These are phyloP conservation scores for Montipora cactus DNA, from an alignment of 64 coral and sea anemone species.

Conservation along the genomic window DNA sequence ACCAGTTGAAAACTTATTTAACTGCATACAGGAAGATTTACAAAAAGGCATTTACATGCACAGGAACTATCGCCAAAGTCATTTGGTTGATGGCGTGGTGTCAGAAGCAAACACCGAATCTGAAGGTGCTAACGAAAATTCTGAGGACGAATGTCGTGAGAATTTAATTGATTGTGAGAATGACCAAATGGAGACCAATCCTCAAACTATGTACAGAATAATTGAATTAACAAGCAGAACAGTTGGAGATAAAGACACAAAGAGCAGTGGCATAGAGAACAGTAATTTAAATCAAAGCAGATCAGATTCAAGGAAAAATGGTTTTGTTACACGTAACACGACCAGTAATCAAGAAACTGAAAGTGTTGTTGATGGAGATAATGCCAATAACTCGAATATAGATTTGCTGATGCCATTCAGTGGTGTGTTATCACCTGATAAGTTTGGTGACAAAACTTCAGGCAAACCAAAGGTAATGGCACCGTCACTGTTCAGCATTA, in stretches of 20 bases:
- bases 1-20: slow-evolving; percentile 87
- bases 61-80: slow-evolving; percentile 71
- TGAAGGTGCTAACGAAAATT: slow-evolving; percentile 10
- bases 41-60: slow-evolving; percentile 89
- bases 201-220: slow-evolving; percentile 20
- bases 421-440: slow-evolving; percentile 50
- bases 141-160: slow-evolving; percentile 25
- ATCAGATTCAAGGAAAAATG: slow-evolving; percentile 24
- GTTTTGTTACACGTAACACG: not conserved
- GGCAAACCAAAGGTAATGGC: slow-evolving; percentile 27
- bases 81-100: not conserved
- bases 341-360: not conserved
- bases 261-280: not conserved
- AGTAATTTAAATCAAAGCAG: slow-evolving; percentile 14
- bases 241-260: not conserved
- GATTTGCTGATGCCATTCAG: slow-evolving; percentile 22
- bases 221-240: slow-evolving; percentile 36
- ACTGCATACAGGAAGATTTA: slow-evolving; percentile 82
- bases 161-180: slow-evolving; percentile 17
- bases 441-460: slow-evolving; percentile 36
- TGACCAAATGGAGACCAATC: not conserved
- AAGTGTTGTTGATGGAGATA: not conserved
- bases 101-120: not conserved
- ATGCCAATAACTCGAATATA: slow-evolving; percentile 5
- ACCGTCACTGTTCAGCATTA: slow-evolving; percentile 73